phyloP scores from a whole-genome alignment of 1,140 invertebrate species.

The Drosophila mayri region DNA sequence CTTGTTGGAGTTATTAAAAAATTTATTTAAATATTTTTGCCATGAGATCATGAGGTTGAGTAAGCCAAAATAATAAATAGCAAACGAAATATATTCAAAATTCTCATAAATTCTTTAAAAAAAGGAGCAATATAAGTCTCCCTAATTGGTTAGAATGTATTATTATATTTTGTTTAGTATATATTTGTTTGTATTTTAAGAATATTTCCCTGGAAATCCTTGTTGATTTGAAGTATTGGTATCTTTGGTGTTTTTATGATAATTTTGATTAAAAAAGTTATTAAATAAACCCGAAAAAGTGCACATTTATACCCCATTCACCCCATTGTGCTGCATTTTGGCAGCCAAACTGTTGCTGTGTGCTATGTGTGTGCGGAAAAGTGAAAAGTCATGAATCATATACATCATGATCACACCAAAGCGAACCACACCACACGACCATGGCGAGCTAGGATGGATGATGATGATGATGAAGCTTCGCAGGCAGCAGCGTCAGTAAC shows the following conservation, averaged over 20 bases:
- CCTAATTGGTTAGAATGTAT: background rate
- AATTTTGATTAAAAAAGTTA: background rate
- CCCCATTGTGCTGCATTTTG: slow-evolving; percentile 54
- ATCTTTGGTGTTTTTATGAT: background rate
- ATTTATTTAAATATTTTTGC: background rate
- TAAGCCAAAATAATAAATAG: background rate
- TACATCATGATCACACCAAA: slow-evolving; percentile 72
- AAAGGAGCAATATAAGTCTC: too few species aligned
- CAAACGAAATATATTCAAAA: background rate
- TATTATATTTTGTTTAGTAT: background rate
- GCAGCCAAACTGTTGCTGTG: slow-evolving; percentile 7
- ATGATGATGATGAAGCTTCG: slow-evolving; percentile 30
- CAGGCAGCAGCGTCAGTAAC: slow-evolving; percentile 1
- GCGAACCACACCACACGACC: slow-evolving; percentile 51
- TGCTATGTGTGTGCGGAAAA: slow-evolving; percentile 53
- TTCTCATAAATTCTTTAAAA: background rate
- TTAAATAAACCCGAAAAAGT: too few species aligned
- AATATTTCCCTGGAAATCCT: background rate
- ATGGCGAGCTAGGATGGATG: slow-evolving; percentile 59
- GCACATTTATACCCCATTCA: background rate
- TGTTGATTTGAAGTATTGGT: too few species aligned
- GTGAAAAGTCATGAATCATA: slow-evolving; percentile 82
- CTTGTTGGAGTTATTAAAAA: slow-evolving; percentile 6
- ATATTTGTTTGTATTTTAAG: background rate
- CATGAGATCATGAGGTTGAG: slow-evolving; percentile 3